Conservation (phyloP, 2,113 vertebrate species). For the Scomber japonicus region DNA sequence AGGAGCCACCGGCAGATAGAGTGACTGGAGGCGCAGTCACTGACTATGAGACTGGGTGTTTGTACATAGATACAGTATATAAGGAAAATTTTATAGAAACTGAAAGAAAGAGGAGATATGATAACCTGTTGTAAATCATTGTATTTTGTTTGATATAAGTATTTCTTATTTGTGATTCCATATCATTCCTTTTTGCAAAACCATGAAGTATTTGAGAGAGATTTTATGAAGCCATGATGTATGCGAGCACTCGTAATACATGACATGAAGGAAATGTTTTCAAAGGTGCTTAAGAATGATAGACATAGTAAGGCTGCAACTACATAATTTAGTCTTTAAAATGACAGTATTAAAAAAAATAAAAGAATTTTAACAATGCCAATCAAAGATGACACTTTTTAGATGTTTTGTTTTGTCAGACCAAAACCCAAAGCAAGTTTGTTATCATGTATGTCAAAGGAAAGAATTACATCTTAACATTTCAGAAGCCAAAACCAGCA, state of each 20-base stretch:
- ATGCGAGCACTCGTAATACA: not conserved
- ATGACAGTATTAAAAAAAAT: too few species aligned
- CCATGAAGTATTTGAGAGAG: conserved; percentile 11
- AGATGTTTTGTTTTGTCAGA: too few species aligned
- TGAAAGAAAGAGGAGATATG: not conserved
- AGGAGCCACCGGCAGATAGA: conserved; percentile 95
- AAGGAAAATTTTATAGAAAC: not conserved
- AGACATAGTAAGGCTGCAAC: not conserved
- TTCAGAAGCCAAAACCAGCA: too few species aligned
- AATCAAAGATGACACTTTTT: too few species aligned
- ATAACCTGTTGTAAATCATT: not conserved
- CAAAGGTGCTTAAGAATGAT: not conserved
- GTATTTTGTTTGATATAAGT: conserved; percentile 10
- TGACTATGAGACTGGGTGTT: not conserved
- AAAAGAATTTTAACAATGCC: too few species aligned
- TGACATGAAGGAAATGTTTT: too few species aligned
- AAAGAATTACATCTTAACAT: too few species aligned
- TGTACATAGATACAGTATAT: conserved; percentile 44
- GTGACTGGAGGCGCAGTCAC: conserved; percentile 70
- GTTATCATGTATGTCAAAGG: too few species aligned
- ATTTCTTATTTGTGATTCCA: not conserved
- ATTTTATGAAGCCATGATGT: not conserved
- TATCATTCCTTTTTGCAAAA: not conserved
- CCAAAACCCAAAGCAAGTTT: too few species aligned
- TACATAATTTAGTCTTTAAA: too few species aligned